phyloP scores from a whole-genome alignment of 2,797 vertebrate genomes.

The Chiloscyllium punctatum region DNA sequence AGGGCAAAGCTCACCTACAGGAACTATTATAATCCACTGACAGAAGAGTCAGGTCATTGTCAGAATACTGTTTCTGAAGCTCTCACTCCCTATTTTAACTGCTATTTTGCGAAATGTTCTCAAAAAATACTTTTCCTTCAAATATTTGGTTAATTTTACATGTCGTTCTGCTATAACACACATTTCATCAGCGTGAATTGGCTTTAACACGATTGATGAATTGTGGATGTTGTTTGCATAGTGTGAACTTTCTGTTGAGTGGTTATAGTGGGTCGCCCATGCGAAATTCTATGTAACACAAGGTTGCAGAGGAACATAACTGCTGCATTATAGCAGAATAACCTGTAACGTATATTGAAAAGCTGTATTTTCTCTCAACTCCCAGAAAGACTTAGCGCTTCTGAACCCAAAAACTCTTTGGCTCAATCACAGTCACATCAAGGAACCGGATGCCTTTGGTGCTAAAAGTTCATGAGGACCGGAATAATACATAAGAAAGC shows the following conservation, averaged over 20 bases:
- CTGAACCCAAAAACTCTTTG: neutral
- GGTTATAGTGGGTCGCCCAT: no score
- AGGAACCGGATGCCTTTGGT: neutral
- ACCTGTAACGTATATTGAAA: neutral
- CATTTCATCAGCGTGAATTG: no score
- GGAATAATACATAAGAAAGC: neutral
- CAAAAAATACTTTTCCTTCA: neutral
- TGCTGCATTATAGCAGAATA: no score
- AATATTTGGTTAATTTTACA: neutral
- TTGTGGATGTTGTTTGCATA: no score
- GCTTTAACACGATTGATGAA: no score
- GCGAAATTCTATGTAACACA: no score
- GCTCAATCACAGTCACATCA: neutral
- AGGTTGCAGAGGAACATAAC: no score
- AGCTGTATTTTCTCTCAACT: neutral
- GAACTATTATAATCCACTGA: neutral
- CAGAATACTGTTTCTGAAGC: neutral
- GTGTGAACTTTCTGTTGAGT: no score
- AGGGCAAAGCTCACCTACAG: neutral
- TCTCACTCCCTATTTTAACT: neutral
- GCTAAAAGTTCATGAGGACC: neutral
- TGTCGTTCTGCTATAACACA: no score
- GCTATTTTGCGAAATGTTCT: neutral
- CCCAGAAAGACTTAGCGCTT: neutral
- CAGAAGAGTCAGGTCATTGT: neutral